These are phyloP conservation scores for Vultur gryphus DNA, from an alignment of 2,797 vertebrate species.

Conservation along the genomic window DNA sequence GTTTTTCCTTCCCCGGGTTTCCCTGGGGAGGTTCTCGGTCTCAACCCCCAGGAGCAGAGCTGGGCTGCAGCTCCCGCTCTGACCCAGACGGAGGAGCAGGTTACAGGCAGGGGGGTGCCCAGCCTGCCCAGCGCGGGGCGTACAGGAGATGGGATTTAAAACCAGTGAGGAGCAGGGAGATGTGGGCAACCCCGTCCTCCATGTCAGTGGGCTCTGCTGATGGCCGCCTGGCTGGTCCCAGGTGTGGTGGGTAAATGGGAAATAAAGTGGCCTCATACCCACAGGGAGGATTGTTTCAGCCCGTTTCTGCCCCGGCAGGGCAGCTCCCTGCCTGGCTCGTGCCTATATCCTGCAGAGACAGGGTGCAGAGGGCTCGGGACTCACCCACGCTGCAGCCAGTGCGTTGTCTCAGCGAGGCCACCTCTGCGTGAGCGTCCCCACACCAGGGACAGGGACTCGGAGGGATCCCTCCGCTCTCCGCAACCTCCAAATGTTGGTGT, in stretches of 20 bases:
- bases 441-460: too few relatives aligned
- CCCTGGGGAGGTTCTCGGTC: not conserved
- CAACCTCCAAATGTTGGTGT: not conserved
- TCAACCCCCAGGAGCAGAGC: not conserved
- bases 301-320: rapidly evolving
- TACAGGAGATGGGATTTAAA: not conserved
- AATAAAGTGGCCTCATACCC: not conserved
- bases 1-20: not conserved
- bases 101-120: not conserved
- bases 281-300: not conserved
- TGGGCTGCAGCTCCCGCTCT: not conserved
- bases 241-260: not conserved
- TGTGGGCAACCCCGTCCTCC: rapidly evolving
- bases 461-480: not conserved
- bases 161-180: not conserved
- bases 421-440: not conserved
- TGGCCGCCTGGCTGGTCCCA: not conserved
- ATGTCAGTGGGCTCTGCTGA: not conserved
- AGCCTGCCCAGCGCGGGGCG: not conserved
- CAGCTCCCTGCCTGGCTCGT: not conserved
- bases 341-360: rapidly evolving
- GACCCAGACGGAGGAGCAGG: not conserved
- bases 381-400: not conserved
- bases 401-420: rapidly evolving
- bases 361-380: not conserved